Evolutionary conservation across 2,888 invertebrate genomes (phyloP), one percentile per base, ranked within the genome.

Genomic region (Noctuana brunneofusca): DNA sequence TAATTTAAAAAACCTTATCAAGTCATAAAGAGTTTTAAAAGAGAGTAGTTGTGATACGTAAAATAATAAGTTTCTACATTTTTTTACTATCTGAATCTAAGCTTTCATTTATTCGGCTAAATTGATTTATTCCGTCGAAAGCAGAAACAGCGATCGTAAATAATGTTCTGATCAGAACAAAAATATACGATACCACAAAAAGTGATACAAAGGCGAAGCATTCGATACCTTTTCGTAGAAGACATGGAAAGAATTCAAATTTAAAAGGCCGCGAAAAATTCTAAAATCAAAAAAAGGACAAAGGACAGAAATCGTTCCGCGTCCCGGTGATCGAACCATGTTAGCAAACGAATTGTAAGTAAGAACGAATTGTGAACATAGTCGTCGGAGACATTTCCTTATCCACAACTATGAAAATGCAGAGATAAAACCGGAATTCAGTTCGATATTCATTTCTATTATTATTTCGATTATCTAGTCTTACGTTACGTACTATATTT

Each of bases 151-250:
- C 67, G 66, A 71, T 80, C 81, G 84, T 89, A 88, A 89, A 89
- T 87, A 88, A 87, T 82, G 82, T 78, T 62, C 75, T 71, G 79
- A 81, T 81, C 83, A 79, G 74, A 73, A 84, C 81, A 86, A 83
- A 80, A 79, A 81, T 84, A 79, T 75, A 78, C 78, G 76, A 80
- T 84, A 75, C 77, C 78, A 81, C 87, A 90, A 90, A 90, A 91
- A 91, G 89, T 87, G 83, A 86, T 87, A 91, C 90, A 91, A 90
- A 90, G 90, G 89, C 86, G 85, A 87, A 83, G 85, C 81, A 88
- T 88, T 82, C 86, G 86, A 87, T 89, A 84, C 86, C 86, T 86
- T 88, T 91, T 90, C 89, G 84, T 83, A 87, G 90, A 90, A 91
- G 82, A 87, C 84, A 80, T 82, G 80, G 78, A 87, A 88, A 87